phyloP scores from a whole-genome alignment of 2,888 invertebrate genomes.

The Lithosia quadra region DNA sequence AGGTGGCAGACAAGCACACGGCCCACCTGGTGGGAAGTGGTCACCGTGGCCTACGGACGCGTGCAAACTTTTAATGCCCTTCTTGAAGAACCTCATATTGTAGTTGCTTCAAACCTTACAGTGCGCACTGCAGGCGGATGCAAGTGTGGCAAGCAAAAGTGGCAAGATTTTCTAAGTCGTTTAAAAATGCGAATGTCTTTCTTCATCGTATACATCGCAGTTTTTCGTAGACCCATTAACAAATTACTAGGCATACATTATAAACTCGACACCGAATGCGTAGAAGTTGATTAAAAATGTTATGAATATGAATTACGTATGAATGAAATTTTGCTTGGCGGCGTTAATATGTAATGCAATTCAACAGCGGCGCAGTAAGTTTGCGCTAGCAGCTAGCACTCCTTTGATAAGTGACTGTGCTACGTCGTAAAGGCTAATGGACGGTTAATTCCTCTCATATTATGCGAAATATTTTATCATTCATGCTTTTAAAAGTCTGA shows the following conservation, averaged over 20 bases:
- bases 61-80: too few relatives aligned
- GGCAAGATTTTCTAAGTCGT: not conserved
- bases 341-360: conserved; percentile 22
- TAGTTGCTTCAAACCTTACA: too few relatives aligned
- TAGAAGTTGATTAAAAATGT: conserved; percentile 21
- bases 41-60: too few relatives aligned
- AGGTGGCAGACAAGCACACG: too few relatives aligned
- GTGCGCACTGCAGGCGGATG: too few relatives aligned
- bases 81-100: too few relatives aligned
- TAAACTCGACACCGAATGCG: conserved; percentile 7
- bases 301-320: conserved; percentile 18
- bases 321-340: conserved; percentile 13
- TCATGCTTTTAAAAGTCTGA: not conserved
- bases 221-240: not conserved
- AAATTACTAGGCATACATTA: not conserved
- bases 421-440: not conserved
- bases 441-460: not conserved
- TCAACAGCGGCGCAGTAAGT: not conserved
- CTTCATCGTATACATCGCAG: not conserved
- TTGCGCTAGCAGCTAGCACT: not conserved
- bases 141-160: not conserved
- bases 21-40: too few relatives aligned
- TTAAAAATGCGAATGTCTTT: not conserved
- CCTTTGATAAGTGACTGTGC: conserved; percentile 1
- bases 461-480: not conserved